Conservation (phyloP, 2,113 vertebrate species). For the Sorex araneus region DNA sequence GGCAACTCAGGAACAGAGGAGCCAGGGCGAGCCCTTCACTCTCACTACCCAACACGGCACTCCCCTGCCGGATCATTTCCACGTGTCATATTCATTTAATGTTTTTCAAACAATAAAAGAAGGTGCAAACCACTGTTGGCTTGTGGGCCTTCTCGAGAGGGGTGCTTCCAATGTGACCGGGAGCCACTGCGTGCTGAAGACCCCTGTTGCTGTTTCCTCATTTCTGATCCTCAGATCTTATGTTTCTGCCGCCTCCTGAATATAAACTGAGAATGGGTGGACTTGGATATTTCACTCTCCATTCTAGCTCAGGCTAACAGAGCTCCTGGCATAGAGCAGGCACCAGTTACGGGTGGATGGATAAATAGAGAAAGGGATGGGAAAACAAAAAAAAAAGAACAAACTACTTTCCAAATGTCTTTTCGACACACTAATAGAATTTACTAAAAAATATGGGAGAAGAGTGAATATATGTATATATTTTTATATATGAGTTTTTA, state of each 20-base stretch:
- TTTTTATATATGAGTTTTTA: too few relatives aligned
- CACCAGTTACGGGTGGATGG: not conserved
- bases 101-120: not conserved
- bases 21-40: not conserved
- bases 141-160: not conserved
- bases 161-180: too few relatives aligned
- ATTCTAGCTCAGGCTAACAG: not conserved
- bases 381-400: not conserved
- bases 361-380: not conserved
- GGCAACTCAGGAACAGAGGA: not conserved
- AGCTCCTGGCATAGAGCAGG: not conserved
- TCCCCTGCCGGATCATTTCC: not conserved
- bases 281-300: not conserved
- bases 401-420: constrained; percentile 28
- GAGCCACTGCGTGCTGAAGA: too few relatives aligned
- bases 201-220: too few relatives aligned
- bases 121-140: not conserved
- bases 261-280: too few relatives aligned
- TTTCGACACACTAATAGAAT: not conserved
- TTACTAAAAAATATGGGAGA: constrained; percentile 1
- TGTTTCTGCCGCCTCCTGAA: not conserved
- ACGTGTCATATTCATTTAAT: not conserved
- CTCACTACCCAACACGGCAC: not conserved
- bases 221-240: not conserved
- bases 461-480: constrained; percentile 4